Conservation (phyloP, 2,113 vertebrate species). For the Nycticryphes semicollaris region DNA sequence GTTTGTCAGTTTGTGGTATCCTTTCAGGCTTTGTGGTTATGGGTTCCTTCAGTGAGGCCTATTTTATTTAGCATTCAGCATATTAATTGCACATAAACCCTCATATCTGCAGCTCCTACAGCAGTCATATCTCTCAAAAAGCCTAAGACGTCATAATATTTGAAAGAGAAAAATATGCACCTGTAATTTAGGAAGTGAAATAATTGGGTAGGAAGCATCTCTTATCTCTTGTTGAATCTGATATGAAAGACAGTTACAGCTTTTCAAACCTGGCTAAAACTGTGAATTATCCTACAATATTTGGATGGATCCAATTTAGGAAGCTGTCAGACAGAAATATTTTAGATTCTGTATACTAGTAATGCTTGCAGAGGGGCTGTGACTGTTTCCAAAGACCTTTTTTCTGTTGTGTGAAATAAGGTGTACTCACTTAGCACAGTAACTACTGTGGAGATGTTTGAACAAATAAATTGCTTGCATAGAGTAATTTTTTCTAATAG, state of each 20-base stretch:
- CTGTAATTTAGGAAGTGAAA: constrained; percentile 49
- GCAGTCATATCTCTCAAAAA: not conserved
- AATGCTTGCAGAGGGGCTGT: not conserved
- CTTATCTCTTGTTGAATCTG: not conserved
- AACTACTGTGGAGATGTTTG: not conserved
- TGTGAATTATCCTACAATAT: constrained; percentile 27
- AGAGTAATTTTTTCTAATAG: not conserved
- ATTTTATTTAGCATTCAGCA: not conserved
- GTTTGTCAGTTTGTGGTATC: not conserved
- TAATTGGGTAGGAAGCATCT: constrained; percentile 24
- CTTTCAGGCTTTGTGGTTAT: not conserved
- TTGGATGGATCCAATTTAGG: constrained; percentile 10
- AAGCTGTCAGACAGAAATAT: constrained; percentile 7
- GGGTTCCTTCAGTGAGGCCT: not conserved
- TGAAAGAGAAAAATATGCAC: not conserved
- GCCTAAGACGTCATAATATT: constrained; percentile 39
- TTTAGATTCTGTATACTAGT: not conserved
- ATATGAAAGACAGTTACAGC: constrained; percentile 41
- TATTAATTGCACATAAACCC: not conserved
- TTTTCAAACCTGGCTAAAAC: constrained; percentile 52
- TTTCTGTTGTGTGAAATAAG: not conserved
- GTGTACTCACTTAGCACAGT: not conserved
- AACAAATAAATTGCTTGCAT: not conserved
- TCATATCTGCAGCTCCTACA: not conserved
- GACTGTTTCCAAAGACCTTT: not conserved